Evolutionary conservation across 2,797 vertebrate species (phyloP).

Genomic region (Schizopygopsis malacanthus): DNA sequence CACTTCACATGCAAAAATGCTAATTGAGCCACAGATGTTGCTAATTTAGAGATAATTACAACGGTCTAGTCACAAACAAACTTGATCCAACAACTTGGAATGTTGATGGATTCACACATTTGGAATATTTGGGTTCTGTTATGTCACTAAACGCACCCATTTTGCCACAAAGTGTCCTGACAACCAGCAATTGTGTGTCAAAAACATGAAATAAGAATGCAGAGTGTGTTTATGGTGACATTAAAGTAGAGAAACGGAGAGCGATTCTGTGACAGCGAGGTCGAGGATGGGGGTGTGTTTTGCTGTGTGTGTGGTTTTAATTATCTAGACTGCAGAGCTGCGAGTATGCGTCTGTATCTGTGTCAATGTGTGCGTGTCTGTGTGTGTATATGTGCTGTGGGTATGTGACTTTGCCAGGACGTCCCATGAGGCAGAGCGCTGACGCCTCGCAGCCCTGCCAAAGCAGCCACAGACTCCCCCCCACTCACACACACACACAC

Average conservation of each 20-base stretch:
- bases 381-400: slow-evolving; percentile 63
- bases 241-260: background rate
- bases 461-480: slow-evolving; percentile 76
- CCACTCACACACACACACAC: background rate
- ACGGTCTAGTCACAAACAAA: slow-evolving; percentile 33
- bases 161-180: background rate
- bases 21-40: slow-evolving; percentile 36
- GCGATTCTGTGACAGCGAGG: slow-evolving; percentile 16
- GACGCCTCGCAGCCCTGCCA: slow-evolving; percentile 85
- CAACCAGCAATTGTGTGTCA: background rate
- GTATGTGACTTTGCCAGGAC: slow-evolving; percentile 77
- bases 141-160: background rate
- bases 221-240: slow-evolving; percentile 26
- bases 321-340: slow-evolving; percentile 77
- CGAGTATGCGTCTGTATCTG: slow-evolving; percentile 71
- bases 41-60: slow-evolving; percentile 33
- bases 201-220: background rate
- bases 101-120: slow-evolving; percentile 8
- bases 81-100: slow-evolving; percentile 20
- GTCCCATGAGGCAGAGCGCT: slow-evolving; percentile 81
- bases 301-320: slow-evolving; percentile 75
- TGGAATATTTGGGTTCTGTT: background rate
- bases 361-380: slow-evolving; percentile 55
- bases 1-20: slow-evolving; percentile 32
- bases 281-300: slow-evolving; percentile 50